Percentiles rank a stretch among this genome's conserved stretches.
Evolutionary conservation across 2,888 invertebrate genomes (phyloP).

Genomic region (Chrysopilus asiliformis): DNA sequence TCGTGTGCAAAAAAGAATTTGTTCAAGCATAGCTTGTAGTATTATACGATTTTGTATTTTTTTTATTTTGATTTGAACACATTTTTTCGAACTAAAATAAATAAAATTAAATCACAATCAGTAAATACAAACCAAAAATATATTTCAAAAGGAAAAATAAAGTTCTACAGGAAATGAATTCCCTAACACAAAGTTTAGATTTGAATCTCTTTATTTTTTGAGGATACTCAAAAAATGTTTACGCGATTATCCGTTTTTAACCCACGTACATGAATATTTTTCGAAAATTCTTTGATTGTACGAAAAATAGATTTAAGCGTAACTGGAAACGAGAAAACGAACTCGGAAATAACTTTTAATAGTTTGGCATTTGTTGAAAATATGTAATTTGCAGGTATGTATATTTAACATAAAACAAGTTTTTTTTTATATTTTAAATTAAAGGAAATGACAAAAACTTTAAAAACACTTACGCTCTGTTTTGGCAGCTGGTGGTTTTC

Average conservation of each 20-base stretch:
- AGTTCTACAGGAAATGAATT: conserved; percentile 1
- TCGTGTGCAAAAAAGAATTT: conserved; percentile 15
- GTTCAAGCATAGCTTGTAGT: conserved; percentile 14
- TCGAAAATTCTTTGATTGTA: too few species aligned
- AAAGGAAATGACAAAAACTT: too few species aligned
- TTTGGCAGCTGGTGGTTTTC: conserved; percentile 92
- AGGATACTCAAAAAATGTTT: too few species aligned
- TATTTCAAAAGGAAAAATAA: not conserved
- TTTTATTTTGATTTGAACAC: not conserved
- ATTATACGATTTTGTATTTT: conserved; percentile 9
- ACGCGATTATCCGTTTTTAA: too few species aligned
- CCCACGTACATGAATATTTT: too few species aligned
- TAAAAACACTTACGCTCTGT: conserved; percentile 60
- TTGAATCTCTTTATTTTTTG: too few species aligned
- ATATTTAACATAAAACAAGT: too few species aligned
- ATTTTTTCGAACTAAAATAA: not conserved
- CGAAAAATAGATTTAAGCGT: too few species aligned
- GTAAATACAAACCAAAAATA: not conserved
- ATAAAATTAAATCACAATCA: not conserved
- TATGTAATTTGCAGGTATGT: conserved; percentile 4
- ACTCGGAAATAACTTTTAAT: too few species aligned
- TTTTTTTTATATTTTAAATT: too few species aligned
- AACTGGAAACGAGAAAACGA: too few species aligned
- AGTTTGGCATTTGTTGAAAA: conserved; percentile 3
- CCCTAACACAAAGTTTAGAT: too few species aligned